Evolutionary conservation across 1,140 invertebrate species (phyloP), one percentile per base, ranked within the genome.

Genomic region (Oryctes rhinoceros): DNA sequence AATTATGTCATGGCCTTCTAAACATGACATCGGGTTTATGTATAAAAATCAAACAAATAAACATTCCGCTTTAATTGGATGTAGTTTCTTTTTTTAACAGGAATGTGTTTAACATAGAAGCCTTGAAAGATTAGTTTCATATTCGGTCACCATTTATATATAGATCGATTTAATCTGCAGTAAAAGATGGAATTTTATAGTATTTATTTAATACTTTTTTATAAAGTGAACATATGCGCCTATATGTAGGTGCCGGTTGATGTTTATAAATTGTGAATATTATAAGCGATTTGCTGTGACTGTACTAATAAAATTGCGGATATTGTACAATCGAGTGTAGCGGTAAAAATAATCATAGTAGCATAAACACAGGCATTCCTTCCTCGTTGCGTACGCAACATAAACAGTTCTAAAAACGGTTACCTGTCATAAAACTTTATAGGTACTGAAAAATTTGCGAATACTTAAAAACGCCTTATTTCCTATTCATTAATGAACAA

Each of bases 351-450:
- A 71, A 71, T 71, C 65, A 30, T 71, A 71, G 4, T 71, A 71
- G 65, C n/a, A 71, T 71, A 71, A 71, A 71, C 65, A 71, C 65
- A 10, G 65, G 65, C 65, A 71, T 71, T 71, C 65, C 65, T 71
- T 71, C 65, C 24, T 71, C 35, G 24, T 71, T 71, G 35, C 65
- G 65, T 71, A 71, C 37, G 37, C 65, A n/a, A 71, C 65, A 37
- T 37, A 37, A 71, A 71, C 65, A 71, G 65, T 24, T 71, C 65
- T 71, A 71, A 71, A 71, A 71, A 37, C 24, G 65, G 65, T 30
- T 71, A 71, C 65, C 65, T 62, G 24, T 71, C 35, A 71, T 37
- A 71, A 71, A 71, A 71, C 18, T 10, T 10, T 71, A 71, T 35
- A 30, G 11, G 6, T 24, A 35, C 39, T 10, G 5, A 44, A 44